Percentiles rank a stretch among this genome's conserved stretches.
phyloP scores from a whole-genome alignment of 2,113 vertebrate genomes.

The Myiozetetes cayanensis region DNA sequence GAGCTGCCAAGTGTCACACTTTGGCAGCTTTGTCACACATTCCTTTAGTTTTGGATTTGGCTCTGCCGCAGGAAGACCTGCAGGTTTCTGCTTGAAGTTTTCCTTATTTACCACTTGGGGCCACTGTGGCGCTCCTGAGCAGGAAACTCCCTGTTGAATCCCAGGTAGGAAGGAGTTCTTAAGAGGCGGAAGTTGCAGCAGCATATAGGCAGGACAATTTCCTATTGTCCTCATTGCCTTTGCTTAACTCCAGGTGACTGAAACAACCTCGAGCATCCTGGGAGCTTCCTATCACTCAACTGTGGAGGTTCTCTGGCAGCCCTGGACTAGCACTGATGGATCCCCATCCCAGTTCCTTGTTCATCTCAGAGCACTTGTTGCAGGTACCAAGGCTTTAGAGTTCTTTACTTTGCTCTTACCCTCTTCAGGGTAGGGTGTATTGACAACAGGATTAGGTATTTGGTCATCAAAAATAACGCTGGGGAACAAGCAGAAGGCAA shows the following conservation, averaged over 20 bases:
- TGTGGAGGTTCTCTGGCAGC: neutral
- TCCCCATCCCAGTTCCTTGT: neutral
- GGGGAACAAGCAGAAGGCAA: neutral
- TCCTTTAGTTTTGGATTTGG: constrained; percentile 49
- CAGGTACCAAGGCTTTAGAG: neutral
- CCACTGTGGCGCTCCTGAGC: constrained; percentile 58
- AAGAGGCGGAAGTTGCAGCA: neutral
- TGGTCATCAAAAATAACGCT: neutral
- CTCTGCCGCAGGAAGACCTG: neutral
- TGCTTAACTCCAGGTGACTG: neutral
- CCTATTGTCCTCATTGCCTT: neutral
- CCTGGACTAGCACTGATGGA: neutral
- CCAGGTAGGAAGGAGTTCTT: neutral
- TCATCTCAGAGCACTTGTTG: neutral
- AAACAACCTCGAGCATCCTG: neutral
- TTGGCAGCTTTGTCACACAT: constrained; percentile 54
- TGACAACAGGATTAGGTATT: neutral
- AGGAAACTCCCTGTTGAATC: neutral
- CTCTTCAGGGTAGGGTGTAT: neutral
- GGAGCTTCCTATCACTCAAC: neutral
- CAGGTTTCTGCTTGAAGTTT: constrained; percentile 24
- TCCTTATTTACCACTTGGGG: constrained; percentile 33
- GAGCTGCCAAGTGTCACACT: constrained; percentile 58
- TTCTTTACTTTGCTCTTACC: neutral
- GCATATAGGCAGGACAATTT: neutral